These are phyloP conservation scores for Parazoanthus darwini DNA, from an alignment of 92 coral and sea anemone genomes.

Conservation along the genomic window DNA sequence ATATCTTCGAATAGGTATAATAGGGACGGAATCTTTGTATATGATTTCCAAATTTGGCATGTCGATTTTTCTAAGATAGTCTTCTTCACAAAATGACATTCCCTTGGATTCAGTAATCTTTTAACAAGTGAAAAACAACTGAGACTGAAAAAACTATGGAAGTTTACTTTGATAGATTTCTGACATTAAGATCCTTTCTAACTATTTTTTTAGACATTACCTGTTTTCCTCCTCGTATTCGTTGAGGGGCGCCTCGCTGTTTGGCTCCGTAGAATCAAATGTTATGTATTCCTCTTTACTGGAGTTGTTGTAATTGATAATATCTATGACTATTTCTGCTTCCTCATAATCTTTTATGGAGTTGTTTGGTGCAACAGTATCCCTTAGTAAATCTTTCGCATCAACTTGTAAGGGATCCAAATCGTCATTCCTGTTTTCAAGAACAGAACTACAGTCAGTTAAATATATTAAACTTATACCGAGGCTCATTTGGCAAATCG, in stretches of 20 bases:
- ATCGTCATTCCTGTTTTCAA: not conserved
- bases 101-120: too few species aligned
- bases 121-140: too few species aligned
- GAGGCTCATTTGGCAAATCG: too few species aligned
- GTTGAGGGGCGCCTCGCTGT: not conserved
- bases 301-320: not conserved
- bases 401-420: not conserved
- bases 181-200: not conserved
- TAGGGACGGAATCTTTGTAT: too few species aligned
- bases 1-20: too few species aligned
- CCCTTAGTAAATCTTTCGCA: not conserved
- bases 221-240: conserved; percentile 12
- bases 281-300: not conserved
- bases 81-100: too few species aligned
- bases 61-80: too few species aligned
- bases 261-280: conserved; percentile 14
- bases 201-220: not conserved
- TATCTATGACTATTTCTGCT: not conserved
- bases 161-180: not conserved
- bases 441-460: too few species aligned
- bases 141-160: too few species aligned
- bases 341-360: not conserved
- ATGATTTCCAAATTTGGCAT: too few species aligned
- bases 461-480: too few species aligned
- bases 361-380: not conserved